Percentiles rank a stretch among this genome's conserved stretches.
These are phyloP conservation scores for Helostoma temminkii DNA, from an alignment of 2,797 vertebrate genomes.

Conservation along the genomic window DNA sequence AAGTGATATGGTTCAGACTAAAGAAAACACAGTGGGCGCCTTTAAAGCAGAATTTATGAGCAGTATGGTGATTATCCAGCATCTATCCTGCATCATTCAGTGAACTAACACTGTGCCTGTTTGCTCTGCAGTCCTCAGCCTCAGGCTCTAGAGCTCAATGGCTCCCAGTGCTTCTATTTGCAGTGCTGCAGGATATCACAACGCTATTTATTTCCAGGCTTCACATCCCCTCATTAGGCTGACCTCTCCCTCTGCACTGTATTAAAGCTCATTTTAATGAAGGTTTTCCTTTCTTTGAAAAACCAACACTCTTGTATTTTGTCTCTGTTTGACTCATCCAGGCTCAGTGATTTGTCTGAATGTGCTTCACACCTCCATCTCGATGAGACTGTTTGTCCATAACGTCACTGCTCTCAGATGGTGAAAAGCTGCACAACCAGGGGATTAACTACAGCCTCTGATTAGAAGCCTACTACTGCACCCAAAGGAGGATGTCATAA, in stretches of 20 bases:
- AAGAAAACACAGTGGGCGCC: slow-evolving; percentile 26
- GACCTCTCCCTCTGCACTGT: slow-evolving; percentile 62
- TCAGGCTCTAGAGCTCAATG: slow-evolving; percentile 62
- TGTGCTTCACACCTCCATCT: slow-evolving; percentile 66
- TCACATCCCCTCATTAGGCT: slow-evolving; percentile 74
- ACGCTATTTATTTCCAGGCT: slow-evolving; percentile 73
- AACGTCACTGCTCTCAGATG: slow-evolving; percentile 69
- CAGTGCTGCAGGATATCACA: slow-evolving; percentile 69
- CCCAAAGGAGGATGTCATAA: slow-evolving; percentile 53
- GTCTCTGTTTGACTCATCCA: slow-evolving; percentile 41
- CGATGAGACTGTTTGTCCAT: slow-evolving; percentile 57
- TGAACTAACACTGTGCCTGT: slow-evolving; percentile 64
- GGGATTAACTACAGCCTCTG: slow-evolving; percentile 78
- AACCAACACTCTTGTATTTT: slow-evolving; percentile 27
- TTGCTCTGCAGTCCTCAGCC: slow-evolving; percentile 64
- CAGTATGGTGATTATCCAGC: slow-evolving; percentile 62
- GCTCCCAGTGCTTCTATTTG: slow-evolving; percentile 75
- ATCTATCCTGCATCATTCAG: slow-evolving; percentile 75
- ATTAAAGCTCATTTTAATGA: slow-evolving; percentile 52
- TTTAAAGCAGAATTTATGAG: slow-evolving; percentile 57
- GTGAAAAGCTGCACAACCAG: slow-evolving; percentile 71
- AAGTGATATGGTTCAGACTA: slow-evolving; percentile 6
- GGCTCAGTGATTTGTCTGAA: slow-evolving; percentile 64
- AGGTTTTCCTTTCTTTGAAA: slow-evolving; percentile 16
- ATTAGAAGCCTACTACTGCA: slow-evolving; percentile 73